These are phyloP conservation scores for Morelia viridis DNA, from an alignment of 2,797 vertebrate genomes.

Conservation along the genomic window DNA sequence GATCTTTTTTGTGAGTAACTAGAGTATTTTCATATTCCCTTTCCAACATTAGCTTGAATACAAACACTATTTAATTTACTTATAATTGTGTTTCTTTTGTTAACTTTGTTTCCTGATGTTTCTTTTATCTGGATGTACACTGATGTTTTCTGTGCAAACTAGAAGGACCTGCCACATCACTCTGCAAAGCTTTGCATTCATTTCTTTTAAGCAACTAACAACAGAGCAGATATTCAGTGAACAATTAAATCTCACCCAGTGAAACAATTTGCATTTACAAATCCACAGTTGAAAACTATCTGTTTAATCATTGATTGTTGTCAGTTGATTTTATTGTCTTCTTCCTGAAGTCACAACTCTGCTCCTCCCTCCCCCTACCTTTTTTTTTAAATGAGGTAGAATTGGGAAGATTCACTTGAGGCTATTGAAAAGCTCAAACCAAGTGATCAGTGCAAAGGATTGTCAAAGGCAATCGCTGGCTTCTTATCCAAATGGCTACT, in stretches of 20 bases:
- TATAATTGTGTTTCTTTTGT: neutral
- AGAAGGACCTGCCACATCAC: neutral
- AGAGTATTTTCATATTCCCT: neutral
- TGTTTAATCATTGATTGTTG: conserved; percentile 1
- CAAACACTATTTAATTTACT: neutral
- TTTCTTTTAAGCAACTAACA: neutral
- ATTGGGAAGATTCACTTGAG: neutral
- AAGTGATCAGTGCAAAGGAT: neutral
- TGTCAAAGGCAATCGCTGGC: neutral
- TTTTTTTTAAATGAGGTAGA: neutral
- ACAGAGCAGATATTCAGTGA: neutral
- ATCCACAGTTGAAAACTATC: neutral
- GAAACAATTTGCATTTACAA: conserved; percentile 7
- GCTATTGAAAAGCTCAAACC: neutral
- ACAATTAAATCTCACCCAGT: neutral
- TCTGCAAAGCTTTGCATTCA: neutral
- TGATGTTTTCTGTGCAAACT: neutral
- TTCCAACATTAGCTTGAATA: neutral
- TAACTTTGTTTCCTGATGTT: neutral
- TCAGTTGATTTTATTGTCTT: neutral
- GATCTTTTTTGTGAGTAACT: neutral
- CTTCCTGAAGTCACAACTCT: neutral
- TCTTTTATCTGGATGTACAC: neutral
- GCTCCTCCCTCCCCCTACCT: neutral
- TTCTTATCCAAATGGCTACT: neutral